Base-by-base conservation (phyloP, 2,888 invertebrate genomes). In the Clivina fossor region DNA sequence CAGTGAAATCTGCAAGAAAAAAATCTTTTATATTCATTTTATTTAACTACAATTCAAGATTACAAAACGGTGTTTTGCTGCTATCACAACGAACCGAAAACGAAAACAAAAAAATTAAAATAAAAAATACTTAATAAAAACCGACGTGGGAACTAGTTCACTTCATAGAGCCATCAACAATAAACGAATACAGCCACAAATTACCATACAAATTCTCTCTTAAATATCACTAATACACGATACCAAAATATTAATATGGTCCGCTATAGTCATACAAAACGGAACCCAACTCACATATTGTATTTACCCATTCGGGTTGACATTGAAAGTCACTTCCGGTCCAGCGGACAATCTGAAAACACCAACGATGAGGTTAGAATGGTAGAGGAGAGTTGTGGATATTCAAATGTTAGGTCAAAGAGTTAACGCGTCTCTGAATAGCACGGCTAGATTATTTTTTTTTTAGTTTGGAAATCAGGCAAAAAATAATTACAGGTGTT, bases 401-500 rank as follows among this genome's bases (percentile, higher is more conserved):
- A 44, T 44, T 44, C 32, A 44, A 32, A 44, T 32, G 44, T 44
- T 44, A 44, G 44, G 19, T 7, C 26, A 24, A 41, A 41, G 41
- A 15, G 40, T n/a, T 40, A n/a, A n/a, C n/a, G 40, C 40, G 40
- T 43, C 26, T 26, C 28, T 43, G n/a, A n/a, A n/a, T n/a, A n/a
- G n/a, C n/a, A n/a, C n/a, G n/a, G n/a, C n/a, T n/a, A n/a, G n/a
- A n/a, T n/a, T n/a, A n/a, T n/a, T n/a, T n/a, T n/a, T n/a, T n/a
- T n/a, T n/a, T n/a, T 32, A 44, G 44, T 28, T 44, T 30, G 30
- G 16, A 30, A 32, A 30, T 32, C 44, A 28, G 30, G 43, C 51
- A 51, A 51, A 51, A 51, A 51, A 51, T 51, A 51, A 51, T 51
- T 51, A 51, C 51, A 51, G 51, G 51, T 51, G 51, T 48, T 20